Conservation (phyloP, 2,113 vertebrate species). For the Motacilla alba region DNA sequence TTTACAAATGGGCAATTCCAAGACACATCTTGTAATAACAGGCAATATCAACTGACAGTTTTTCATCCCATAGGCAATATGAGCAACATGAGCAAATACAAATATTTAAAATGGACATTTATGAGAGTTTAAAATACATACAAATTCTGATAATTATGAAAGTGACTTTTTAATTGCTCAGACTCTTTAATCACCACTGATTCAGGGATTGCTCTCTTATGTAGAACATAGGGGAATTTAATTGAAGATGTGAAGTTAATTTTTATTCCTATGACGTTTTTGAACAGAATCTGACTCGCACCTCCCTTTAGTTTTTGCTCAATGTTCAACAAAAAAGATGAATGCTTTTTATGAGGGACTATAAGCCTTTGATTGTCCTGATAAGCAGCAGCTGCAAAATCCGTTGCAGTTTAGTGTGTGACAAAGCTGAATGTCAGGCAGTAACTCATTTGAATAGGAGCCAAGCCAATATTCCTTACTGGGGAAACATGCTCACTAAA, state of each 20-base stretch:
- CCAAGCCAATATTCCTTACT: not conserved
- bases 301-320: not conserved
- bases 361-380: not conserved
- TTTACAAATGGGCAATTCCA: not conserved
- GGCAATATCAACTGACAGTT: not conserved
- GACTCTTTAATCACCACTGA: not conserved
- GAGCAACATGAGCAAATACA: not conserved
- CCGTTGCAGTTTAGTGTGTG: not conserved
- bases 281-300: not conserved
- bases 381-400: constrained; percentile 3
- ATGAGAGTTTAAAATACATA: not conserved
- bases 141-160: not conserved
- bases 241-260: not conserved
- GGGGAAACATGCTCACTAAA: not conserved
- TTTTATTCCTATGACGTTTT: not conserved
- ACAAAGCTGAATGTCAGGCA: not conserved
- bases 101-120: not conserved
- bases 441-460: not conserved
- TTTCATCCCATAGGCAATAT: not conserved
- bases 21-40: not conserved
- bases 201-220: not conserved
- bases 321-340: not conserved
- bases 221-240: not conserved
- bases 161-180: not conserved
- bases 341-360: not conserved